Conservation (phyloP, 2,888 invertebrate species). For the Drosophila limbata region DNA sequence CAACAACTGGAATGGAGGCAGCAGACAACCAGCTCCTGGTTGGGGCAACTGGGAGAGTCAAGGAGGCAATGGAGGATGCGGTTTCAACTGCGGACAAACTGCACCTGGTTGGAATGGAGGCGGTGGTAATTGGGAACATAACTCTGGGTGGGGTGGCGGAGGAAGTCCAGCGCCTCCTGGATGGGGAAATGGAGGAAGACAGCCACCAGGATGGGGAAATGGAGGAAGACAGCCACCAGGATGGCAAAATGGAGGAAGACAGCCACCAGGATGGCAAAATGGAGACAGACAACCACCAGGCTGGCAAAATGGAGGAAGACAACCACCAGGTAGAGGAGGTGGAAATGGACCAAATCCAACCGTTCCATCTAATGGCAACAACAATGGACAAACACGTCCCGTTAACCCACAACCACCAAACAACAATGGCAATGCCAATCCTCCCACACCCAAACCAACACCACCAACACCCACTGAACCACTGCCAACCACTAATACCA, state of each 20-base stretch:
- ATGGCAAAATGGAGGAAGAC: slow-evolving; percentile 7
- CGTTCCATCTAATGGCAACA: slow-evolving; percentile 7
- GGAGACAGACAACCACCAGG: slow-evolving; percentile 2
- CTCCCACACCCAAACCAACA: slow-evolving; percentile 1
- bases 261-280: slow-evolving; percentile 22
- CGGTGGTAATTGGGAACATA: neutral
- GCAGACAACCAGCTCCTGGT: slow-evolving; percentile 11
- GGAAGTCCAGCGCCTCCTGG: neutral
- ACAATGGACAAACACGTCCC: slow-evolving; percentile 7
- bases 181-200: slow-evolving; percentile 21
- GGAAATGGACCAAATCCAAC: neutral
- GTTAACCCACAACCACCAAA: slow-evolving; percentile 16
- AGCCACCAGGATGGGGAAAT: slow-evolving; percentile 17
- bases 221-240: neutral
- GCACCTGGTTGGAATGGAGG: slow-evolving; percentile 40
- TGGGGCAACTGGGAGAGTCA: slow-evolving; percentile 39
- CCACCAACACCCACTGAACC: slow-evolving; percentile 19
- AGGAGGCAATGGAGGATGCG: slow-evolving; percentile 31
- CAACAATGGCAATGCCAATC: slow-evolving; percentile 7
- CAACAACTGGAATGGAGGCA: slow-evolving; percentile 21
- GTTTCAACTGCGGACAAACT: neutral
- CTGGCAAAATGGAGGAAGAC: slow-evolving; percentile 1
- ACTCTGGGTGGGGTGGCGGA: neutral
- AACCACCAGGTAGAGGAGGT: slow-evolving; percentile 13
- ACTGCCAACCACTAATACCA: slow-evolving; percentile 26